Evolutionary conservation across 2,113 vertebrate genomes (phyloP).

Genomic region (Murina feae): DNA sequence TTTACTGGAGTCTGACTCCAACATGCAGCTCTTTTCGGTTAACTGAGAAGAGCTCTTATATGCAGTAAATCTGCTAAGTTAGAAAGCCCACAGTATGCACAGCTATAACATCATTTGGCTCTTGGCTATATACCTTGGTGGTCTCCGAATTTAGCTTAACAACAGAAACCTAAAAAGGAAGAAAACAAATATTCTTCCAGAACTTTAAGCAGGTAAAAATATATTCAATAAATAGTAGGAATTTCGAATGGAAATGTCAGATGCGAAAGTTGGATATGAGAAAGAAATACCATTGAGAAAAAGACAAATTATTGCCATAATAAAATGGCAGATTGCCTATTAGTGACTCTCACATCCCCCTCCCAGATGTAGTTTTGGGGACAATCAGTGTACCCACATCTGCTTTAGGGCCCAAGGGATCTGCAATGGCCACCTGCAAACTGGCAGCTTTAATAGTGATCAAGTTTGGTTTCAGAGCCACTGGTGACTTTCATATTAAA

Average conservation of each 20-base stretch:
- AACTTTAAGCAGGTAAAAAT: not conserved
- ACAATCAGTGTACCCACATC: not conserved
- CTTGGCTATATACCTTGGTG: not conserved
- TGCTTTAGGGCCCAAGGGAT: not conserved
- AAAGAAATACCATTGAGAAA: not conserved
- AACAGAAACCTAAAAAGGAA: not conserved
- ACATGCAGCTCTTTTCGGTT: not conserved
- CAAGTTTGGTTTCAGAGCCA: not conserved
- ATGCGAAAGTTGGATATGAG: not conserved
- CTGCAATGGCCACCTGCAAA: not conserved
- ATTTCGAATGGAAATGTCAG: not conserved
- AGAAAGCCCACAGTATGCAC: not conserved
- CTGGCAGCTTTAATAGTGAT: not conserved
- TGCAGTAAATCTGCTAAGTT: not conserved
- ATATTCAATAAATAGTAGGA: not conserved
- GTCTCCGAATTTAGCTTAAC: not conserved
- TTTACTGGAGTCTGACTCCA: not conserved
- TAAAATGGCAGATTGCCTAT: not conserved
- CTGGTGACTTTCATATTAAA: not conserved
- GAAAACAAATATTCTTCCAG: not conserved
- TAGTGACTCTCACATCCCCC: not conserved
- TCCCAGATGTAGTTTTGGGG: not conserved
- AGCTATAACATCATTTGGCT: not conserved
- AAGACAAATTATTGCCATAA: not conserved
- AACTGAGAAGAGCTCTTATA: not conserved